phyloP scores from a whole-genome alignment of 1,140 invertebrate genomes.

The Neodiprion virginianus region DNA sequence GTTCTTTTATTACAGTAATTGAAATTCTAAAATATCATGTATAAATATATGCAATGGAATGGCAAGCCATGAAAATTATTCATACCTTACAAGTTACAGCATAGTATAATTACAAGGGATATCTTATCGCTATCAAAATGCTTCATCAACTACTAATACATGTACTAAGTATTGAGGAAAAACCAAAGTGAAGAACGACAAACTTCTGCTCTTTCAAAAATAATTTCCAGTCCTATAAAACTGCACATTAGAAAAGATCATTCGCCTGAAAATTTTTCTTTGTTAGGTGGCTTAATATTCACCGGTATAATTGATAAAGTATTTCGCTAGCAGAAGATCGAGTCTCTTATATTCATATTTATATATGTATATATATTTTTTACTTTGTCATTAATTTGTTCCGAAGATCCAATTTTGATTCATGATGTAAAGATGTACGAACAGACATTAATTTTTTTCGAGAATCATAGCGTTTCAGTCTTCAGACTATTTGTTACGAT shows the following conservation, averaged over 20 bases:
- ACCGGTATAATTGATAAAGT: neutral
- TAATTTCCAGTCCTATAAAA: neutral
- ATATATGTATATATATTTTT: neutral
- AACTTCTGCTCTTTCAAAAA: neutral
- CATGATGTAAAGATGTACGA: neutral
- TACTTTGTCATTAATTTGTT: neutral
- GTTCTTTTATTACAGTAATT: no score
- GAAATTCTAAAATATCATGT: no score
- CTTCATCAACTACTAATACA: neutral
- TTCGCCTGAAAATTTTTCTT: neutral
- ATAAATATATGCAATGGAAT: neutral
- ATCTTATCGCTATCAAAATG: constrained; percentile 2
- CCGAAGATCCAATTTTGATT: neutral
- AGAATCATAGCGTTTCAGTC: no score
- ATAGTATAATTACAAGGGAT: neutral
- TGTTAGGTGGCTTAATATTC: neutral
- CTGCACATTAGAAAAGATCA: neutral
- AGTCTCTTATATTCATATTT: neutral
- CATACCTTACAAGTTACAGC: neutral
- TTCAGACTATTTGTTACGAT: no score
- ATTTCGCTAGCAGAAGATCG: constrained; percentile 3
- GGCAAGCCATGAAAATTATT: neutral
- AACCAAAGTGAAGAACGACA: neutral
- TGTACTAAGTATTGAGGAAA: neutral
- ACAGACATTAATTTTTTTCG: no score